Percentiles rank a stretch among this genome's conserved stretches.
Conservation (phyloP, 2,888 invertebrate species). For the Tetheella fluctuosa region DNA sequence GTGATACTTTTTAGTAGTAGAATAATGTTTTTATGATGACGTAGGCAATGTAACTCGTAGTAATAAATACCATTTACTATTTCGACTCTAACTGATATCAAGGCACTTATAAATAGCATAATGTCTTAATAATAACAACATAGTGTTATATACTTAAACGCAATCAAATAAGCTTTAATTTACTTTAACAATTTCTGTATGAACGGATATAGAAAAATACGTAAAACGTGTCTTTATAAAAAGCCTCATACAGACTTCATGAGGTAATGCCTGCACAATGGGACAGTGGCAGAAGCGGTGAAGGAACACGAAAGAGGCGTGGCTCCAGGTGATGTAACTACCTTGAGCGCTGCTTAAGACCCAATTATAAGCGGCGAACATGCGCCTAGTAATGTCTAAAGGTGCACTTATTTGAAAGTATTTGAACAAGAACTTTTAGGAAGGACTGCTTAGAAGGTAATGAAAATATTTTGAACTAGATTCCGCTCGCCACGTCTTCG, state of each 20-base stretch:
- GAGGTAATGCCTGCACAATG: not conserved
- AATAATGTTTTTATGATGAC: no score
- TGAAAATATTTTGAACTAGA: no score
- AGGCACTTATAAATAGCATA: no score
- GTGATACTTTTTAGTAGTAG: no score
- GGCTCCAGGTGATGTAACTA: conserved; percentile 48
- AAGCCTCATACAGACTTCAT: not conserved
- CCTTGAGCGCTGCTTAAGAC: conserved; percentile 38
- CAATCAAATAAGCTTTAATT: no score
- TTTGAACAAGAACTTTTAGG: not conserved
- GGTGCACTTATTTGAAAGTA: conserved; percentile 1
- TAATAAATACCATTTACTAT: no score
- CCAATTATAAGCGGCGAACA: conserved; percentile 42
- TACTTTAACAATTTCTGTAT: no score
- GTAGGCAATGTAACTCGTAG: no score
- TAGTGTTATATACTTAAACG: no score
- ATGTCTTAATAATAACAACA: no score
- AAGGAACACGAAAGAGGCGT: conserved; percentile 55
- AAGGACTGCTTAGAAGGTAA: not conserved
- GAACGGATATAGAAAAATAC: not conserved
- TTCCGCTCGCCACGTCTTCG: no score
- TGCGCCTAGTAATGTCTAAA: conserved; percentile 26
- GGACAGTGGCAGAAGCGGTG: conserved; percentile 17
- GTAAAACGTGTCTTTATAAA: not conserved
- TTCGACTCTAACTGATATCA: no score